Conservation (phyloP, 2,797 vertebrate species). For the Chlorospingus semifuscus region DNA sequence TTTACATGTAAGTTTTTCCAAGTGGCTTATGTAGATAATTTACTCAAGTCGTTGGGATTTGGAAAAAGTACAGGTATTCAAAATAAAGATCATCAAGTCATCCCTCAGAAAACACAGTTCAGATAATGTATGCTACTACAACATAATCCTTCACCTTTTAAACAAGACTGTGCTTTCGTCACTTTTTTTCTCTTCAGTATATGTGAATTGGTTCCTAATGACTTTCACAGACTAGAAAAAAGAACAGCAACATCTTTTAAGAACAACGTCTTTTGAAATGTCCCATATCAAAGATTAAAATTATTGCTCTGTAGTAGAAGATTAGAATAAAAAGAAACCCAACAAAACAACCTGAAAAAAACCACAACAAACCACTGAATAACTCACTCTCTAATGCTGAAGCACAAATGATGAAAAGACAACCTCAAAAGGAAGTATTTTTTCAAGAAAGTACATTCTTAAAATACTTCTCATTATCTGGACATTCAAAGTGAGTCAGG, state of each 20-base stretch:
- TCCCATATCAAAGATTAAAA: background rate
- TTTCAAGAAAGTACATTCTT: background rate
- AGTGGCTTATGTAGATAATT: background rate
- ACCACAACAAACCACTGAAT: fast-evolving
- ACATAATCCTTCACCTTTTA: background rate
- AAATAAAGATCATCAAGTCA: background rate
- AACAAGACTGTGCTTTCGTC: background rate
- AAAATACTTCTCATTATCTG: background rate
- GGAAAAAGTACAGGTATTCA: background rate
- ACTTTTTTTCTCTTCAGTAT: background rate
- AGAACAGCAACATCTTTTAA: background rate
- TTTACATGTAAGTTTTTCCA: background rate
- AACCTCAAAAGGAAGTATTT: background rate
- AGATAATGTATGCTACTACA: background rate
- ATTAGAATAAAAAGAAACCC: background rate
- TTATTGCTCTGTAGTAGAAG: background rate
- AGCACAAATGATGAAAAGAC: background rate
- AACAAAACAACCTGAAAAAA: background rate
- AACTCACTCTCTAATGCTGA: background rate
- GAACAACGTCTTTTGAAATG: background rate
- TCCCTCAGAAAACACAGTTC: background rate
- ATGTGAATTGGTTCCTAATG: background rate
- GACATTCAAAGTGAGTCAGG: background rate
- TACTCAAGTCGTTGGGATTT: background rate
- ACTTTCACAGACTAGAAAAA: background rate